Evolutionary conservation across 2,888 invertebrate species (phyloP).

Genomic region (Anorthoa munda): DNA sequence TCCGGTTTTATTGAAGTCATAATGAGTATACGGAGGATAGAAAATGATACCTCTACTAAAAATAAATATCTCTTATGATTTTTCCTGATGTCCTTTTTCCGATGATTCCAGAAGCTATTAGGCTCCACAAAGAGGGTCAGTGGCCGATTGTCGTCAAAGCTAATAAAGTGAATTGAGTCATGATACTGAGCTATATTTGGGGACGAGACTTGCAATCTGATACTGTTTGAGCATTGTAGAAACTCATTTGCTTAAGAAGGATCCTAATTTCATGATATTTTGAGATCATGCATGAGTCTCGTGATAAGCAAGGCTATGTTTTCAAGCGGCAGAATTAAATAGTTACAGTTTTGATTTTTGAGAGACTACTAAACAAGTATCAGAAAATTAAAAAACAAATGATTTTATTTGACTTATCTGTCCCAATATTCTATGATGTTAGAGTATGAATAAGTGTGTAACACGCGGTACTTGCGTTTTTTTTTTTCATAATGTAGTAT

Average conservation of each 20-base stretch:
- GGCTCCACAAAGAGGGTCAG: slow-evolving; percentile 42
- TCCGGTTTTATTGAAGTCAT: slow-evolving; percentile 12
- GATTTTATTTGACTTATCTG: not conserved
- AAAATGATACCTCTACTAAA: slow-evolving; percentile 12
- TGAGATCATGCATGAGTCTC: not conserved
- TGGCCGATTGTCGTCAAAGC: slow-evolving; percentile 34
- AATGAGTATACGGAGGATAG: not conserved
- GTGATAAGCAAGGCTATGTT: not conserved
- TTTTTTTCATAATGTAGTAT: not conserved
- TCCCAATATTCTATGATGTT: not conserved
- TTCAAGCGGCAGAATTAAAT: not conserved
- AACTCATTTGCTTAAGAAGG: not conserved
- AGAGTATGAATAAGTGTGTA: not conserved
- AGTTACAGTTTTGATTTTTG: not conserved
- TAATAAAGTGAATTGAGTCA: slow-evolving; percentile 53
- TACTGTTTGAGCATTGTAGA: slow-evolving; percentile 1
- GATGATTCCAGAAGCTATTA: slow-evolving; percentile 29
- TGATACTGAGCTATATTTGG: slow-evolving; percentile 42
- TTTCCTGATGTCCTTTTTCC: slow-evolving; percentile 9
- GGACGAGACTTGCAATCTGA: slow-evolving; percentile 28
- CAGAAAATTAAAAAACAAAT: not conserved
- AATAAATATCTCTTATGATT: slow-evolving; percentile 1
- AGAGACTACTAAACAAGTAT: not conserved
- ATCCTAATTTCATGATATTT: not conserved
- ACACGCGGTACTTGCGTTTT: not conserved